These are phyloP conservation scores for Gnathonemus echidnorhynchus DNA, from an alignment of 2,113 vertebrate species.

Conservation along the genomic window DNA sequence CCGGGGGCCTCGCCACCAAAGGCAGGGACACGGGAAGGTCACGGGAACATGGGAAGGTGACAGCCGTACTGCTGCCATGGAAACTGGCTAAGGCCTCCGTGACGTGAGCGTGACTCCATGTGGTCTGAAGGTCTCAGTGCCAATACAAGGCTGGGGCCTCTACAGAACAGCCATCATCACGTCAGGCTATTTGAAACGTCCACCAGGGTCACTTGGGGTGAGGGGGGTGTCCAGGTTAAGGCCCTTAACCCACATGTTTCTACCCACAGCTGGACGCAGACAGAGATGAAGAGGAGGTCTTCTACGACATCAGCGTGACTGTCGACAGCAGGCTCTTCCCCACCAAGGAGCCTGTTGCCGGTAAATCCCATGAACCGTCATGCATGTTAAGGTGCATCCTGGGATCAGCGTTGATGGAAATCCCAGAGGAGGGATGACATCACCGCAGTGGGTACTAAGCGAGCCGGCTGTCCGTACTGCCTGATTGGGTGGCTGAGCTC, in stretches of 20 bases:
- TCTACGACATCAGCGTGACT: constrained; percentile 83
- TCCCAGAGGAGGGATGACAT: background rate
- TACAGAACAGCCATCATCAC: background rate
- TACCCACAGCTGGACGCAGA: constrained; percentile 81
- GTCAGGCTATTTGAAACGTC: background rate
- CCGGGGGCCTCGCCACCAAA: background rate
- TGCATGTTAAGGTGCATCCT: background rate
- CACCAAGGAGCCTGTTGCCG: constrained; percentile 72
- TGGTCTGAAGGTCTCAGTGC: background rate
- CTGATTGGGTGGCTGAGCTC: background rate
- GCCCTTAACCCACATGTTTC: background rate
- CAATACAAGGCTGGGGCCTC: background rate
- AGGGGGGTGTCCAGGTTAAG: background rate
- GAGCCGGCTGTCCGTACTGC: background rate
- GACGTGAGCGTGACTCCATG: background rate
- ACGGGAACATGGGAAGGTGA: too few species aligned
- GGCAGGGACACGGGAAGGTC: constrained; percentile 3
- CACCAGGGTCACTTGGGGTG: background rate
- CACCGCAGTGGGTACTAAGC: background rate
- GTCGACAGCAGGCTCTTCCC: constrained; percentile 89
- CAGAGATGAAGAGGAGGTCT: constrained; percentile 90
- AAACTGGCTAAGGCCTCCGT: constrained; percentile 26
- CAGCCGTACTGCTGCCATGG: constrained; percentile 38
- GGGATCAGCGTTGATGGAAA: background rate
- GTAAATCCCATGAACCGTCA: constrained; percentile 53